phyloP scores from a whole-genome alignment of 2,888 invertebrate species.

The Mellilla xanthometata region DNA sequence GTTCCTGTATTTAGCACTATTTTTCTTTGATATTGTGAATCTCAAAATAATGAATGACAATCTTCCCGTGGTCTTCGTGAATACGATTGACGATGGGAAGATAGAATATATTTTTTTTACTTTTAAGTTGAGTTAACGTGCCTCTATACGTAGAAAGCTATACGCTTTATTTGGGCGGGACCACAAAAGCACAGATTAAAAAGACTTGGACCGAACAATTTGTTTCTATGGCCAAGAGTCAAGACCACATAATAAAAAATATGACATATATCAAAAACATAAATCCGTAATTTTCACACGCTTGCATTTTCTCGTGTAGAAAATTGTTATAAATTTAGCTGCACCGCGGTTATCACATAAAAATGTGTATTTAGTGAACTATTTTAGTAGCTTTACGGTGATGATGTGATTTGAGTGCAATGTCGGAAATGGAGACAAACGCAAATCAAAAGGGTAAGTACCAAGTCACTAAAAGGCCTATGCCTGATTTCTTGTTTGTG shows the following conservation, averaged over 20 bases:
- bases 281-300: conserved; percentile 47
- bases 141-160: no score
- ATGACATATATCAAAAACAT: conserved; percentile 51
- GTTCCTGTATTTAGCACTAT: no score
- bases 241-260: conserved; percentile 21
- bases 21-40: no score
- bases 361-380: conserved; percentile 33
- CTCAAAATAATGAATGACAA: no score
- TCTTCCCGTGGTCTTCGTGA: no score
- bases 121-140: no score
- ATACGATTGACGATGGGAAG: no score
- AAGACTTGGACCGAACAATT: no score
- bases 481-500: conserved; percentile 62
- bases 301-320: conserved; percentile 45
- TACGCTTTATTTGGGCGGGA: no score
- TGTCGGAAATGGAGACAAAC: conserved; percentile 72
- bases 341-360: conserved; percentile 25
- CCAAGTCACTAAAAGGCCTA: conserved; percentile 40
- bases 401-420: conserved; percentile 67
- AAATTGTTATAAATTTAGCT: conserved; percentile 27
- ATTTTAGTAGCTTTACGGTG: conserved; percentile 45
- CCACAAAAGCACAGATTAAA: no score
- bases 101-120: no score
- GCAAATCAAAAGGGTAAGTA: conserved; percentile 75
- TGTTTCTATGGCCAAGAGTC: no score